These are phyloP conservation scores for Macrosteles quadrilineatus DNA, from an alignment of 1,140 invertebrate species.

Conservation along the genomic window DNA sequence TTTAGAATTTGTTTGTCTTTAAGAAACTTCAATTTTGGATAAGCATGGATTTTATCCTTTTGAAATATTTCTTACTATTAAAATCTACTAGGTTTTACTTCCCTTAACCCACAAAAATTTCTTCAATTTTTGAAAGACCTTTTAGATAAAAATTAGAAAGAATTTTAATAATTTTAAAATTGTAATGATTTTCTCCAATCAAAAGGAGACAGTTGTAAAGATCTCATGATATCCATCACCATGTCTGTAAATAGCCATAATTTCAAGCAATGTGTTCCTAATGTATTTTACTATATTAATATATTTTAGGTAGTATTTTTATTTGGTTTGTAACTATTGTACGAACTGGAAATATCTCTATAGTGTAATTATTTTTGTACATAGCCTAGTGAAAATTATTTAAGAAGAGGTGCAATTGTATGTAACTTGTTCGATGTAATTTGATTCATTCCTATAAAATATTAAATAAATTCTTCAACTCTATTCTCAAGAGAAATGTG, in stretches of 20 bases:
- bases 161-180: no score
- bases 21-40: no score
- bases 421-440: constrained; percentile 35
- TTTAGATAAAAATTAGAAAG: no score
- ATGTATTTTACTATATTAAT: constrained; percentile 18
- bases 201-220: neutral
- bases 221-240: neutral
- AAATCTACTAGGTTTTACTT: no score
- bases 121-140: no score
- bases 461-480: no score
- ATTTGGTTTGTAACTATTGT: neutral
- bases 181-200: no score
- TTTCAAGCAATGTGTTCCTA: constrained; percentile 12
- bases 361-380: constrained; percentile 24
- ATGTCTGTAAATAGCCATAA: neutral
- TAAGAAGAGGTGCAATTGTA: constrained; percentile 25
- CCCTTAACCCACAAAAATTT: no score
- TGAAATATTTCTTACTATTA: no score
- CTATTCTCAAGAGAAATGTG: no score
- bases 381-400: constrained; percentile 18
- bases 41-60: no score
- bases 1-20: no score
- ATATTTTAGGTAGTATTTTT: constrained; percentile 19
- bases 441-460: constrained; percentile 3
- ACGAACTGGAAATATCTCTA: neutral